phyloP scores from a whole-genome alignment of 2,888 invertebrate genomes.

The Hypomecis punctinalis region DNA sequence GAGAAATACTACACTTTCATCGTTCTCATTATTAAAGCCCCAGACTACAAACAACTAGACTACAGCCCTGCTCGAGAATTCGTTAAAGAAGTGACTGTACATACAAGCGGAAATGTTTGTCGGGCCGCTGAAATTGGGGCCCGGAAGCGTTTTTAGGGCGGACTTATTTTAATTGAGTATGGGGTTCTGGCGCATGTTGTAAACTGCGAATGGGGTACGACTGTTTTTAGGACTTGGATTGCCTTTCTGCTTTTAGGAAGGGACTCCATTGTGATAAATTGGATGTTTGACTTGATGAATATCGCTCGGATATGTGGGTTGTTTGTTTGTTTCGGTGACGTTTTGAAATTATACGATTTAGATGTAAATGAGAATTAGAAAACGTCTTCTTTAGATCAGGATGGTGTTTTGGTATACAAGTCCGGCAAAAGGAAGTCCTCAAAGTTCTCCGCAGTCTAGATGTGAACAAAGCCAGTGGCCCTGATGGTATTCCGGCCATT shows the following conservation, averaged over 20 bases:
- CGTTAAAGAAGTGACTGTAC: conserved; percentile 57
- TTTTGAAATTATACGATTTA: conserved; percentile 5
- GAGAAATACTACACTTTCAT: too few species aligned
- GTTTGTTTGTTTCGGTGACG: conserved; percentile 10
- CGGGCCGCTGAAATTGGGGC: conserved; percentile 44
- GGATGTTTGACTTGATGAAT: conserved; percentile 16
- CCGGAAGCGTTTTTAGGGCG: conserved; percentile 45
- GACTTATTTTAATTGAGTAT: conserved; percentile 43
- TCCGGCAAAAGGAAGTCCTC: too few species aligned
- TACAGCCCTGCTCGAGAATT: conserved; percentile 51
- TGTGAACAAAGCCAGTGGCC: too few species aligned
- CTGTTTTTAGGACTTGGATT: conserved; percentile 33
- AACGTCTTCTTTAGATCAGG: background rate
- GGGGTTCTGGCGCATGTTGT: conserved; percentile 28
- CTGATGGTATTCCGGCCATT: too few species aligned
- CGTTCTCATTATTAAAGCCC: background rate
- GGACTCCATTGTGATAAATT: conserved; percentile 21
- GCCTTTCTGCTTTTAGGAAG: conserved; percentile 19
- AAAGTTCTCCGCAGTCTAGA: too few species aligned
- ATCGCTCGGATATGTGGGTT: conserved; percentile 11
- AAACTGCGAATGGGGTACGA: conserved; percentile 25
- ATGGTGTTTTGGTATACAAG: too few species aligned
- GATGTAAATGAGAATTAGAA: background rate
- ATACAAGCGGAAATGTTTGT: conserved; percentile 53
- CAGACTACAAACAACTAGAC: background rate